Base-by-base conservation (phyloP, 2,888 invertebrate genomes). In the Eupithecia centaureata region DNA sequence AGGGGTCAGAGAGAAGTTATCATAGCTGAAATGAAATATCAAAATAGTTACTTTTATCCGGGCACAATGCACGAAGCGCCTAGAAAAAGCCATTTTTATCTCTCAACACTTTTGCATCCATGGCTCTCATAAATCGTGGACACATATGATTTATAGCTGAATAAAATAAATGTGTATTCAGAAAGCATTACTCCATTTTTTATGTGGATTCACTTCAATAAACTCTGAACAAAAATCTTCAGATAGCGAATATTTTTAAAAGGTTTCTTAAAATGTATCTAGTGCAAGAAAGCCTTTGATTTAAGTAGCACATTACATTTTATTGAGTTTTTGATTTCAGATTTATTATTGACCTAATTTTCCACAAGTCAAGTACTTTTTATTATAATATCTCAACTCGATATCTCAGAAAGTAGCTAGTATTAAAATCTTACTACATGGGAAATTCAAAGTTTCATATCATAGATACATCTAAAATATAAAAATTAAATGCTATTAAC, bases 131-230 rank as follows among this genome's bases (percentile, higher is more conserved):
- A 75, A 63, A 73, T 72, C 65, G 73, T 70, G 62, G 30, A 68
- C 64, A 67, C 60, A 65, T 35, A 72, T 76, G 79, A 81, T 78
- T 79, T 78, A 79, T 74, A 70, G 63, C 57, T 63, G 32, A 75
- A 77, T 80, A 77, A 78, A 80, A 76, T 69, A 76, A 75, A 76
- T 68, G 72, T 75, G 76, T 74, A 77, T 81, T 76, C 74, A 65
- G 74, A 73, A 70, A 69, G 73, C 62, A 73, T 76, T 73, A 70
- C 73, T 64, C 73, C 69, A 70, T 70, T 68, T 73, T 70, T 75
- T 71, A 66, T 69, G 63, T 61, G 59, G 60, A 64, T 66, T 64
- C 25, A 61, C 65, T 35, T 70, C 73, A 67, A 70, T 71, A 68
- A 70, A 68, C 27, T 61, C 59, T 63, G 42, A 57, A 63, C 28